phyloP scores from a whole-genome alignment of 64 coral and sea anemone genomes.

The Montipora foliosa region DNA sequence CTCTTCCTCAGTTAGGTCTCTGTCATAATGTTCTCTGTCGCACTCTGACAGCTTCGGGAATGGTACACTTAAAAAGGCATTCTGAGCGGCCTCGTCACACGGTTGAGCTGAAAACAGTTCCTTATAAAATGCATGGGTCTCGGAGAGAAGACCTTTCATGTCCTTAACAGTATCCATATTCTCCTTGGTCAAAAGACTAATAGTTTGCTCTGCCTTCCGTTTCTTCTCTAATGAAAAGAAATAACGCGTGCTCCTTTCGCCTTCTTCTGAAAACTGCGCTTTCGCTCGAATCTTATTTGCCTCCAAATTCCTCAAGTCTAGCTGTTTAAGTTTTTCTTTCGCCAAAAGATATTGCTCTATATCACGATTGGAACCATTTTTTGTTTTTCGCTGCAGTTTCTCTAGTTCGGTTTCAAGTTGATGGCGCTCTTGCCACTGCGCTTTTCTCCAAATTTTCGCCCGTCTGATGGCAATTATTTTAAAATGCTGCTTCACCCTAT shows the following conservation, averaged over 20 bases:
- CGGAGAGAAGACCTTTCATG: background rate
- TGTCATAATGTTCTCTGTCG: too few relatives aligned
- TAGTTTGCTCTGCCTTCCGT: slow-evolving; percentile 13
- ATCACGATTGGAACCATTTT: background rate
- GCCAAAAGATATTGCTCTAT: background rate
- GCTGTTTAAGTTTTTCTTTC: slow-evolving; percentile 3
- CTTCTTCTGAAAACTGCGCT: slow-evolving; percentile 14
- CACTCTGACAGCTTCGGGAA: too few relatives aligned
- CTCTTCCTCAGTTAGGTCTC: background rate
- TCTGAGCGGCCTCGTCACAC: background rate
- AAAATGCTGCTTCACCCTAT: too few relatives aligned
- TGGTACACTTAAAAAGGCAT: background rate
- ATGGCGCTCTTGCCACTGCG: too few relatives aligned
- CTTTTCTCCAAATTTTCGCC: too few relatives aligned
- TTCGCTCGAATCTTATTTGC: background rate
- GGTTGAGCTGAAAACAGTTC: background rate
- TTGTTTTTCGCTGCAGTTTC: too few relatives aligned
- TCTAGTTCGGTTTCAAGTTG: too few relatives aligned
- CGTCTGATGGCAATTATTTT: too few relatives aligned
- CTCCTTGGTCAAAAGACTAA: background rate
- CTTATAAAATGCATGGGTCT: slow-evolving; percentile 1
- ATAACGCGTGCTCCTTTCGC: slow-evolving; percentile 11
- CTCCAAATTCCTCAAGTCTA: background rate
- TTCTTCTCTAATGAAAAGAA: slow-evolving; percentile 7
- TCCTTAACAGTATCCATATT: background rate